phyloP scores from a whole-genome alignment of 1,140 invertebrate genomes.

The Alviniconcha marisindica region DNA sequence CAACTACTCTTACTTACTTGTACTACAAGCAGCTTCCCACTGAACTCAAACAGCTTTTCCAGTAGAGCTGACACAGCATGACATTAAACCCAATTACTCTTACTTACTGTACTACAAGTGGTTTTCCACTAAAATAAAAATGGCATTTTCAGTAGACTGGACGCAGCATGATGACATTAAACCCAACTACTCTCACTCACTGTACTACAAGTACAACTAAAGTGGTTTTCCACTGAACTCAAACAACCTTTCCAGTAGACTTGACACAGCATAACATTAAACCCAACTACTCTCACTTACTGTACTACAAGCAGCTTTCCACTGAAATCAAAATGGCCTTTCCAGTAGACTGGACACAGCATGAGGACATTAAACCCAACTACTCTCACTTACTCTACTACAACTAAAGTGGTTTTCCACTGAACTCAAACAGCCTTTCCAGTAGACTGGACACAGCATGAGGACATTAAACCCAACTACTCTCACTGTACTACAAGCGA shows the following conservation, averaged over 20 bases:
- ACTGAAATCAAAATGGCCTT: slow-evolving; percentile 90
- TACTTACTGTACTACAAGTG: no score
- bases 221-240: slow-evolving; percentile 89
- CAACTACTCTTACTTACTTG: no score
- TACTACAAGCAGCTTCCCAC: slow-evolving; percentile 90
- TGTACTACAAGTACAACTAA: slow-evolving; percentile 98
- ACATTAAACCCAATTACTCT: no score
- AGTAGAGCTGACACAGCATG: slow-evolving; percentile 94
- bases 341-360: slow-evolving; percentile 91
- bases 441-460: slow-evolving; percentile 94
- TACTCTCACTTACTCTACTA: slow-evolving; percentile 98
- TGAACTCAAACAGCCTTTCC: slow-evolving; percentile 89
- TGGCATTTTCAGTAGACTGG: slow-evolving; percentile 86
- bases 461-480: no score
- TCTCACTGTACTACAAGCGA: no score
- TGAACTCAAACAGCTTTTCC: slow-evolving; percentile 89
- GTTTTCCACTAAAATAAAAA: slow-evolving; percentile 93
- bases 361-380: no score
- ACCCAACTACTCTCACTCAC: no score
- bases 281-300: no score
- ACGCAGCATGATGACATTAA: slow-evolving; percentile 97
- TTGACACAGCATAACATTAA: slow-evolving; percentile 96
- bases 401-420: slow-evolving; percentile 87
- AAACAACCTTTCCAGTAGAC: slow-evolving; percentile 88
- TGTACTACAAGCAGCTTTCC: no score